Evolutionary conservation across 1,140 invertebrate species (phyloP).

Genomic region (Coptotermes formosanus): DNA sequence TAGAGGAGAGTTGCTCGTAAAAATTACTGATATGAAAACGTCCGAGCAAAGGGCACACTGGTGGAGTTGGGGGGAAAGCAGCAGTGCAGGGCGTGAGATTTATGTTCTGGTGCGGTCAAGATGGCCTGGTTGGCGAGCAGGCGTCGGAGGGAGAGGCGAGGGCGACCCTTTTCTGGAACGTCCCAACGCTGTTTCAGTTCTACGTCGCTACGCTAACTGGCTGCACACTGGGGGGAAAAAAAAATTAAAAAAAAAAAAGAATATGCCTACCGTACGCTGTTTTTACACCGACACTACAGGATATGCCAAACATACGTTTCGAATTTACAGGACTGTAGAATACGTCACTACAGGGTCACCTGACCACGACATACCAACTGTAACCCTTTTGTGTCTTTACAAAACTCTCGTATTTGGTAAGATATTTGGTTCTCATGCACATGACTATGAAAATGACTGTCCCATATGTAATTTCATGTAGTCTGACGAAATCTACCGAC

Average conservation of each 20-base stretch:
- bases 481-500: too few relatives aligned
- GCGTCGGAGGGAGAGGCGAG: background rate
- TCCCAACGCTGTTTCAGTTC: too few relatives aligned
- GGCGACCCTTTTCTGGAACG: background rate
- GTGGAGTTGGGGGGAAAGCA: background rate
- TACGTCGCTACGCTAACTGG: background rate
- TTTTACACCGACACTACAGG: background rate
- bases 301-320: too few relatives aligned
- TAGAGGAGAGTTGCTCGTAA: constrained; percentile 19
- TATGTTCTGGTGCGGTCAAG: constrained; percentile 18
- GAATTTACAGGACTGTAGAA: too few relatives aligned
- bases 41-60: background rate
- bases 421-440: too few relatives aligned
- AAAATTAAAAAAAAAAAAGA: background rate
- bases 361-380: too few relatives aligned
- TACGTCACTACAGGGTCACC: too few relatives aligned
- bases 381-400: too few relatives aligned
- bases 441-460: too few relatives aligned
- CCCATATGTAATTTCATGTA: too few relatives aligned
- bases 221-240: too few relatives aligned
- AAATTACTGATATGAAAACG: constrained; percentile 29
- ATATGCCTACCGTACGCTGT: background rate
- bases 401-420: too few relatives aligned
- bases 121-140: background rate
- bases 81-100: constrained; percentile 15